Evolutionary conservation across 2,797 vertebrate species (phyloP).

Genomic region (Florisuga fusca): DNA sequence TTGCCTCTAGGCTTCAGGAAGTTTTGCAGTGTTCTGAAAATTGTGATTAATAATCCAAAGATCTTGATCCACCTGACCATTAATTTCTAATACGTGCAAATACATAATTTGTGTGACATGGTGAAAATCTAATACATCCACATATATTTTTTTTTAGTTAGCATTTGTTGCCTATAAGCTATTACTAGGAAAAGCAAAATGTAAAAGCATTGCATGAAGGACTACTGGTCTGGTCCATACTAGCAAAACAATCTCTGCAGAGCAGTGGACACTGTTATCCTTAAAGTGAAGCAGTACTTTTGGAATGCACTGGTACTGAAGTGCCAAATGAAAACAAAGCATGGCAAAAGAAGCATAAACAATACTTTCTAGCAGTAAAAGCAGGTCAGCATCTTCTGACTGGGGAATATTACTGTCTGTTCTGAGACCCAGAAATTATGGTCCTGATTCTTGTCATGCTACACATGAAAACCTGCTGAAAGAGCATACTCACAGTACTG

Average conservation of each 20-base stretch:
- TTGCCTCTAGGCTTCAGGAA: not conserved
- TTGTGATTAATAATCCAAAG: not conserved
- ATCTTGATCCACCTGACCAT: not conserved
- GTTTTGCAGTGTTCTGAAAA: not conserved
- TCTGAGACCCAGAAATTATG: not conserved
- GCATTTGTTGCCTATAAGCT: not conserved
- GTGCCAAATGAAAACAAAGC: not conserved
- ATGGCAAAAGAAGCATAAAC: not conserved
- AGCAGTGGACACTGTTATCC: not conserved
- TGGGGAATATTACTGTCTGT: not conserved
- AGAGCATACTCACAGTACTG: not conserved
- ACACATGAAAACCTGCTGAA: not conserved
- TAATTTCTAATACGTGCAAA: not conserved
- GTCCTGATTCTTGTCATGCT: not conserved
- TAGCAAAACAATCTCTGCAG: not conserved
- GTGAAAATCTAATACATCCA: not conserved
- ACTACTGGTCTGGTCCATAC: not conserved
- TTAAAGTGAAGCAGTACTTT: not conserved
- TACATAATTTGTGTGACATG: not conserved
- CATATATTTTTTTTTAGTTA: not conserved
- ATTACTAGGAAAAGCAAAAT: not conserved
- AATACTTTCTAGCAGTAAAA: not conserved
- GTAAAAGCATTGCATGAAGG: too few relatives aligned
- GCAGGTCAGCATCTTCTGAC: not conserved
- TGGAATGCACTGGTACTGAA: not conserved